Conservation (phyloP, 2,888 invertebrate species). For the Eupithecia dodoneata region DNA sequence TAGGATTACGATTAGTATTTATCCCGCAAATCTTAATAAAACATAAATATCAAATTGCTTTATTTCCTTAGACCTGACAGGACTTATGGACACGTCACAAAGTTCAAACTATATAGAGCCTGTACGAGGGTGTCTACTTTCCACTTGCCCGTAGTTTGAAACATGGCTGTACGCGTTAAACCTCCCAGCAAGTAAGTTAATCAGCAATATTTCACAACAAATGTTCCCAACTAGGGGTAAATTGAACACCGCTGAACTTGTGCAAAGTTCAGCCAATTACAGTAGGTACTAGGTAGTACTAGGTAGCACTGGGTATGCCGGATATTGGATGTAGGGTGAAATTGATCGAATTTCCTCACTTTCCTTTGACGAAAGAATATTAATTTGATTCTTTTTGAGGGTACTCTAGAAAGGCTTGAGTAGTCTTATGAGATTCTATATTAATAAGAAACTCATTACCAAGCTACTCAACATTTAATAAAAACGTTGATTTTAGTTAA, state of each 20-base stretch:
- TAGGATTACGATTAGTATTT: too few species aligned
- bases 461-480: background rate
- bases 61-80: too few species aligned
- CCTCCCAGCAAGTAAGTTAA: background rate
- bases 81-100: too few species aligned
- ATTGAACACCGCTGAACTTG: background rate
- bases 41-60: too few species aligned
- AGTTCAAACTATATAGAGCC: too few species aligned
- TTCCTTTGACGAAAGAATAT: conserved; percentile 2
- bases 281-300: background rate
- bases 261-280: background rate
- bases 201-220: background rate
- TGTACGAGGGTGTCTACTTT: background rate
- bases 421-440: background rate
- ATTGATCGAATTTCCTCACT: conserved; percentile 6
- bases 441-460: background rate
- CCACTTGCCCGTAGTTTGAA: background rate
- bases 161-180: background rate
- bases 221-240: background rate
- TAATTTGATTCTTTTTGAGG: conserved; percentile 11
- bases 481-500: too few species aligned
- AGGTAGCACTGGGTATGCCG: background rate
- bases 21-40: too few species aligned
- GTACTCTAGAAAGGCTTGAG: background rate
- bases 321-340: background rate